Base-by-base conservation (phyloP, 2,113 vertebrate species). In the Solenodon paradoxus region DNA sequence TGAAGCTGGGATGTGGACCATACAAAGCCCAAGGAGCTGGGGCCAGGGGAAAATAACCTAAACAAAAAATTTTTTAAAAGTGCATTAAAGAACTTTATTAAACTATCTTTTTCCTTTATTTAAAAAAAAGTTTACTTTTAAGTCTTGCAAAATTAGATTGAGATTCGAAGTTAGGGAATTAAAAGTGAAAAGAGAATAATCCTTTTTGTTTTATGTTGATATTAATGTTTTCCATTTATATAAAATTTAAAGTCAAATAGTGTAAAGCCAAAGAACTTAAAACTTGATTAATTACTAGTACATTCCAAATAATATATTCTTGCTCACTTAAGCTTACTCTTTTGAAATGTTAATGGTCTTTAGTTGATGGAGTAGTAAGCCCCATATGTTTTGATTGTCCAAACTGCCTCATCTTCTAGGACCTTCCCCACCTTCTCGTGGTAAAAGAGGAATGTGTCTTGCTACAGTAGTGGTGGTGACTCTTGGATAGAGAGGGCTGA, bases 181-280 rank as follows among this genome's bases (percentile, higher is more conserved):
- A 89, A 88, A 92, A 86, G 42, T 92, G n/a, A 74, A 51, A 24
- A 79, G 47, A 61, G 66, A 47, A 57, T 78, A 71, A 47, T 72
- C 12, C 5, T 80, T 78, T 51, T 85, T 84, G 40, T 61, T 69
- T 68, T 47, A 83, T 90, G 75, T 57, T 68, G 66, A 74, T 86
- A 64, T 16, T 26, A 83, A n/a, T 13, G 5, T 59, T 93, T 92
- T 74, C 51, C 42, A 68, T 75, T 81, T 17, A 68, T 40, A 49
- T n/a, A 28, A 42, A 88, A 51, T 51, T 68, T 89, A 68, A 75
- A 35, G 64, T 72, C 40, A 85, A 64, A 74, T 19, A 94, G 40
- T 22, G 80, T n/a, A n/a, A n/a, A n/a, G n/a, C n/a, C n/a, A n/a
- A n/a, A 0, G 90, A 90, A 90, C 79, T 90, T 95, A 72, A 85